These are phyloP conservation scores for Ceratosolen fusciceps DNA, from an alignment of 1,140 invertebrate genomes.

Conservation along the genomic window DNA sequence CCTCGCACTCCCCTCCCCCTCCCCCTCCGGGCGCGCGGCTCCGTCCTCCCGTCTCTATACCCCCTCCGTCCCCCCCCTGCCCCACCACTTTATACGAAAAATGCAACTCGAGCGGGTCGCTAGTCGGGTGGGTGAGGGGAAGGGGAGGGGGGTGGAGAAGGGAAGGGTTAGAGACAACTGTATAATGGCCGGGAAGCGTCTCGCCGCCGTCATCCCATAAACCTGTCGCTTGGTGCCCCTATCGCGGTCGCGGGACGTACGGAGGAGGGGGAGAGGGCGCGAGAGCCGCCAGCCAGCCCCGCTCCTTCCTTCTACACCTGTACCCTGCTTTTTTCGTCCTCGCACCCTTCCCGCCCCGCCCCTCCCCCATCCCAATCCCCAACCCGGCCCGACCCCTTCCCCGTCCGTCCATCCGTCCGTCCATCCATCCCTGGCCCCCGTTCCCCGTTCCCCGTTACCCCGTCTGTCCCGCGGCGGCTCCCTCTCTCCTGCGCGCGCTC, in stretches of 20 bases:
- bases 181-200: not conserved
- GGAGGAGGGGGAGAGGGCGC: not conserved
- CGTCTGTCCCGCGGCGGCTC: not conserved
- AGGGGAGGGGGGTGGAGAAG: not conserved
- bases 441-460: not conserved
- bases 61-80: not conserved
- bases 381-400: not conserved
- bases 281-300: not conserved
- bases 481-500: not conserved
- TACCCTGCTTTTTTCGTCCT: not conserved
- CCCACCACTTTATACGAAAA: not conserved
- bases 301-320: slow-evolving; percentile 26
- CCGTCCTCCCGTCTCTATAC: not conserved
- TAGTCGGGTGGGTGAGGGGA: not conserved
- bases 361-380: too few species aligned
- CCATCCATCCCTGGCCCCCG: slow-evolving; percentile 26
- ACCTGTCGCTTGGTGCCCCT: slow-evolving; percentile 36
- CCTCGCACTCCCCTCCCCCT: not conserved
- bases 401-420: too few species aligned
- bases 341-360: not conserved
- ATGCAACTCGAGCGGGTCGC: slow-evolving; percentile 39
- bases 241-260: too few species aligned
- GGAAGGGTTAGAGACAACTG: not conserved
- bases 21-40: too few species aligned
- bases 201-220: slow-evolving; percentile 24